Conservation (phyloP, 1,140 invertebrate species). For the Ylistrum balloti region DNA sequence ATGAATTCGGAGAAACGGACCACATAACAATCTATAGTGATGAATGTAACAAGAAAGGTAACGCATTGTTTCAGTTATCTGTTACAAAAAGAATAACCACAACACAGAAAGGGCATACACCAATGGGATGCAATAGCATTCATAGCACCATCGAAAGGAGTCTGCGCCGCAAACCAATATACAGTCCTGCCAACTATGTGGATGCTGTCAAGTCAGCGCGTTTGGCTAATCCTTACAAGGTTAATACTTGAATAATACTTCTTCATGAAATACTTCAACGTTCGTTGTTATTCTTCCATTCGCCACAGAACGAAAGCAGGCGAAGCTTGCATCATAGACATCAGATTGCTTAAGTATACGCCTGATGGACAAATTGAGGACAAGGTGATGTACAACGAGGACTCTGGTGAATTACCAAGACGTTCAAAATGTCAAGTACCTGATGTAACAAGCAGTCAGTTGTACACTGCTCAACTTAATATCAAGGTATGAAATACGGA, state of each 20-base stretch:
- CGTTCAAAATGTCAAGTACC: not conserved
- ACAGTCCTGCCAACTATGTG: slow-evolving; percentile 53
- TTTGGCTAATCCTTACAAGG: slow-evolving; percentile 42
- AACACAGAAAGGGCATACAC: slow-evolving; percentile 46
- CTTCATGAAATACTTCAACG: not conserved
- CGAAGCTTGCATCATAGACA: slow-evolving; percentile 45
- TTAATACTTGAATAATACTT: slow-evolving; percentile 53
- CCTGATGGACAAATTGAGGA: slow-evolving; percentile 41
- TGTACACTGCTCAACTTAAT: not conserved
- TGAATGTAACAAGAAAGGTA: slow-evolving; percentile 59
- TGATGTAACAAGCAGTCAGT: not conserved
- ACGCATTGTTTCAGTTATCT: slow-evolving; percentile 1
- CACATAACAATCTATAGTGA: slow-evolving; percentile 50
- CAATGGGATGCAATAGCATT: slow-evolving; percentile 56
- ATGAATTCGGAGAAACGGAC: not conserved
- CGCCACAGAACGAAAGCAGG: slow-evolving; percentile 42
- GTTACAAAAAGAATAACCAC: not conserved
- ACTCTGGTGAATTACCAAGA: not conserved
- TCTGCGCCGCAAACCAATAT: slow-evolving; percentile 48
- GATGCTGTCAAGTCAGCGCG: slow-evolving; percentile 42
- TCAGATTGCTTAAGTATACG: slow-evolving; percentile 20
- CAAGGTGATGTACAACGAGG: slow-evolving; percentile 15
- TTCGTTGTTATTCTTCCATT: slow-evolving; percentile 8
- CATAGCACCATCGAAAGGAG: slow-evolving; percentile 52
- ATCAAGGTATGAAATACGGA: not conserved